Evolutionary conservation across 2,888 invertebrate genomes (phyloP).

Genomic region (Endotricha flammealis): DNA sequence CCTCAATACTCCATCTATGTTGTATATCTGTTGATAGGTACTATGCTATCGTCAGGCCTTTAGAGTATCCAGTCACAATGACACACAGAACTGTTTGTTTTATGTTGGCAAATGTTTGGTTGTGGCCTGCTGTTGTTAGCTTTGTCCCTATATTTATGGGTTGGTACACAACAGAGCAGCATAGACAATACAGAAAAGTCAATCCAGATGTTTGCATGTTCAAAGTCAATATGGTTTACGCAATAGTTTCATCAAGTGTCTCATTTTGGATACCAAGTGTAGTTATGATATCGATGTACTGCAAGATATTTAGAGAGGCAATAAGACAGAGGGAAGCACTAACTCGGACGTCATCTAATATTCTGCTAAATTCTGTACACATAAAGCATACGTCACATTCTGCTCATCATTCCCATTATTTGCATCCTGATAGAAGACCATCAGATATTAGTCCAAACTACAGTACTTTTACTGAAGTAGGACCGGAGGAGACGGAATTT

Average conservation of each 20-base stretch:
- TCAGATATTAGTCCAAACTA: constrained; percentile 72
- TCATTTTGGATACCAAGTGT: constrained; percentile 96
- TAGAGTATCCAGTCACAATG: constrained; percentile 95
- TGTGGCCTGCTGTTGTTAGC: constrained; percentile 93
- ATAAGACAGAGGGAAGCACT: constrained; percentile 89
- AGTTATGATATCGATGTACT: constrained; percentile 96
- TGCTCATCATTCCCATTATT: constrained; percentile 79
- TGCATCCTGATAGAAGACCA: constrained; percentile 66
- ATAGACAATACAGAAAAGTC: constrained; percentile 79
- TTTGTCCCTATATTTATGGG: constrained; percentile 97
- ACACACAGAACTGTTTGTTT: constrained; percentile 88
- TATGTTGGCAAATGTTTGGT: constrained; percentile 94
- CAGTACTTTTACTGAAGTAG: constrained; percentile 71
- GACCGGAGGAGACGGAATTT: constrained; percentile 66
- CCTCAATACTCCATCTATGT: constrained; percentile 94
- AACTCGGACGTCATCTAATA: constrained; percentile 91
- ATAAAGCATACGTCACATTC: constrained; percentile 87
- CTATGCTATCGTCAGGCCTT: constrained; percentile 93
- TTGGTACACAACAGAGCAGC: constrained; percentile 94
- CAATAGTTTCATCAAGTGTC: constrained; percentile 91
- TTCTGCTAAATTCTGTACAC: constrained; percentile 90
- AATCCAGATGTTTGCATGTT: constrained; percentile 89
- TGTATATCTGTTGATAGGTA: constrained; percentile 96
- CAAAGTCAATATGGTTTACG: constrained; percentile 91
- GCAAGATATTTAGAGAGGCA: constrained; percentile 89